Evolutionary conservation across 2,797 vertebrate genomes (phyloP).

Genomic region (Delichon dasypus): DNA sequence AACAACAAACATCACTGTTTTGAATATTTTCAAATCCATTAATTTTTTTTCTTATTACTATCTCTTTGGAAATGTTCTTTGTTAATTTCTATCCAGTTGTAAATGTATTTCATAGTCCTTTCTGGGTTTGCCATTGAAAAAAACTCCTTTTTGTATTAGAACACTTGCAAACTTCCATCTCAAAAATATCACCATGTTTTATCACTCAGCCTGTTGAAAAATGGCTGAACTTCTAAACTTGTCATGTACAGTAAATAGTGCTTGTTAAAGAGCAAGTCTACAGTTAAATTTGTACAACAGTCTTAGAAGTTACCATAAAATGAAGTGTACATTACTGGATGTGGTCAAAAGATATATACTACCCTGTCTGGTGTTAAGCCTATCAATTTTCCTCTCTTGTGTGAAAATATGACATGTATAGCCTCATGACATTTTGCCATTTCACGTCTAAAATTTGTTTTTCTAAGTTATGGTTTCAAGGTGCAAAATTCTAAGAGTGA

Average conservation of each 20-base stretch:
- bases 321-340: background rate
- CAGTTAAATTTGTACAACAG: background rate
- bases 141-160: background rate
- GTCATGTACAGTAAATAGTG: background rate
- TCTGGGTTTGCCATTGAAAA: background rate
- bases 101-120: background rate
- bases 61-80: background rate
- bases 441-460: background rate
- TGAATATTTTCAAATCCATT: background rate
- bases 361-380: background rate
- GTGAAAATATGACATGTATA: background rate
- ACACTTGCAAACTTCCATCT: background rate
- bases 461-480: background rate
- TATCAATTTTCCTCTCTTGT: background rate
- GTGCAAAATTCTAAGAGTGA: background rate
- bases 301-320: background rate
- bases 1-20: rapidly evolving
- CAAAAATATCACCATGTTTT: background rate
- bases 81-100: background rate
- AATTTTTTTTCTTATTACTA: background rate
- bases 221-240: background rate
- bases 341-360: background rate
- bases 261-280: background rate
- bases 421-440: background rate
- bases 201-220: background rate